phyloP scores from a whole-genome alignment of 2,797 vertebrate genomes.

The Iguana delicatissima region DNA sequence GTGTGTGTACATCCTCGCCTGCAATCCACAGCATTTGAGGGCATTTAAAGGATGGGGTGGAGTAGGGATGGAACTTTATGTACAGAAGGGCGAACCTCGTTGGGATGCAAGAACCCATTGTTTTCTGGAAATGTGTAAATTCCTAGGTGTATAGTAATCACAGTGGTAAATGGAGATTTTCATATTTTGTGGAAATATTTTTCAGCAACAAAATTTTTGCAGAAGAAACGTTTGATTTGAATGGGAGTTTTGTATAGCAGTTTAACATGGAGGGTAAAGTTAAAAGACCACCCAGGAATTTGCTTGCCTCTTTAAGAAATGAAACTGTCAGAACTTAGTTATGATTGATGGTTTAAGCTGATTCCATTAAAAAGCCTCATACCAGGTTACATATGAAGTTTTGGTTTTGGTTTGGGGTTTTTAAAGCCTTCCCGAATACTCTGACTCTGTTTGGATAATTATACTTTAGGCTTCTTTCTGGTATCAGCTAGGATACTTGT shows the following conservation, averaged over 20 bases:
- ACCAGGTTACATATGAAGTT: conserved; percentile 10
- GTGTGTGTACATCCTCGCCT: too few species aligned
- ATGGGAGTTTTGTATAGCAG: neutral
- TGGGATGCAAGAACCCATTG: neutral
- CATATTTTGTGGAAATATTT: conserved; percentile 3
- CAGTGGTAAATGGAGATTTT: conserved; percentile 22
- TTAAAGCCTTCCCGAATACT: conserved; percentile 15
- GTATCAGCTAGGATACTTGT: neutral
- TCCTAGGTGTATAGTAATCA: conserved; percentile 27
- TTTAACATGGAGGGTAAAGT: conserved; percentile 12
- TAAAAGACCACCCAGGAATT: neutral
- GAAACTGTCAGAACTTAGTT: conserved; percentile 16
- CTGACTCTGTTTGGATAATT: neutral
- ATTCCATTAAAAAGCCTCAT: neutral
- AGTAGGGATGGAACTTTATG: neutral
- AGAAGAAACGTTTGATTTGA: conserved; percentile 10
- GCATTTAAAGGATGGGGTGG: neutral
- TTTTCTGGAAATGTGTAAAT: neutral
- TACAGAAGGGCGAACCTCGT: neutral
- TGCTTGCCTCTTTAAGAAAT: conserved; percentile 26
- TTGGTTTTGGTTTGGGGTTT: neutral
- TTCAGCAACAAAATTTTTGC: conserved; percentile 39
- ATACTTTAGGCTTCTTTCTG: neutral
- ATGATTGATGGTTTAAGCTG: conserved; percentile 43
- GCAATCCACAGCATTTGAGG: neutral